Evolutionary conservation across 2,113 vertebrate genomes (phyloP).

Genomic region (Nycticryphes semicollaris): DNA sequence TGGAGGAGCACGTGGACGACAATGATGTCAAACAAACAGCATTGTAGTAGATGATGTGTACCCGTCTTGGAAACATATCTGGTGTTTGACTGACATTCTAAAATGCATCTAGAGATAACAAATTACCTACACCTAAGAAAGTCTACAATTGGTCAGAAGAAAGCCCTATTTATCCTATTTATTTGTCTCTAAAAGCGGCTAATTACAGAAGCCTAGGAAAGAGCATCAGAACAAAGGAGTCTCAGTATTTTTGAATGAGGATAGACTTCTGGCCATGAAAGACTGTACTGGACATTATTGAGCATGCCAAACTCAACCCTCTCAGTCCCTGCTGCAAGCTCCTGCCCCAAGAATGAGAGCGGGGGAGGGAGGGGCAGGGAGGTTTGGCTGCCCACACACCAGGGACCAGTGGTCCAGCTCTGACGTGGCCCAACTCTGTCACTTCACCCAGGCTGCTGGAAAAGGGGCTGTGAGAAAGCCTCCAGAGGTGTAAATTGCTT

Average conservation of each 20-base stretch:
- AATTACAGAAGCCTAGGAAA: background rate
- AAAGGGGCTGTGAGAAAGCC: background rate
- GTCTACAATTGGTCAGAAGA: background rate
- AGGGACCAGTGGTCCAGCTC: background rate
- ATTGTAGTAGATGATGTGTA: background rate
- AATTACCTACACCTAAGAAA: background rate
- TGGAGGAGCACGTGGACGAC: background rate
- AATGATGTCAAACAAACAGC: background rate
- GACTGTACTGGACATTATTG: background rate
- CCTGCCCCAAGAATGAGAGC: background rate
- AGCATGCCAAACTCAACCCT: background rate
- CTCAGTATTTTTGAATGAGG: background rate
- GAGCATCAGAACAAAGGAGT: background rate
- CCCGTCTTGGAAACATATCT: background rate
- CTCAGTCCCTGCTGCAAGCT: background rate
- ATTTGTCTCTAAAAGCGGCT: background rate
- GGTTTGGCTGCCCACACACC: background rate
- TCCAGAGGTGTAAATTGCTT: background rate
- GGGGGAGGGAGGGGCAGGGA: rapidly evolving
- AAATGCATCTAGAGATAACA: background rate
- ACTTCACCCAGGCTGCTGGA: background rate
- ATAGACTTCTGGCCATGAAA: background rate
- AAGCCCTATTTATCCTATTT: background rate
- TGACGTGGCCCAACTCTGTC: background rate
- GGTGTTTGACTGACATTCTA: background rate